phyloP scores from a whole-genome alignment of 2,888 invertebrate genomes.

The Lycocerus yunnanus region DNA sequence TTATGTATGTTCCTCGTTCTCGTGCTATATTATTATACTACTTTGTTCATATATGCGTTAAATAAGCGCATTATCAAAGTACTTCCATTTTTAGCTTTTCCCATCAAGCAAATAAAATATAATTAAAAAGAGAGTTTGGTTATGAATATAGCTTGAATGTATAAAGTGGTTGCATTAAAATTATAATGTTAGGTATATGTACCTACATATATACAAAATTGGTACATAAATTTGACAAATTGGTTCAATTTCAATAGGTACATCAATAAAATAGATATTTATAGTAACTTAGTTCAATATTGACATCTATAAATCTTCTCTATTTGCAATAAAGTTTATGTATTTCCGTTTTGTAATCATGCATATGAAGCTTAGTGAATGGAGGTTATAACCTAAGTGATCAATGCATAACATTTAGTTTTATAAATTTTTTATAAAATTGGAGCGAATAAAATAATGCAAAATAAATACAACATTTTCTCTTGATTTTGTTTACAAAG shows the following conservation, averaged over 20 bases:
- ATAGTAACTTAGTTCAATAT: slow-evolving; percentile 18
- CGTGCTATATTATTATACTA: background rate
- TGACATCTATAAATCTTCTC: slow-evolving; percentile 25
- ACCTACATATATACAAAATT: background rate
- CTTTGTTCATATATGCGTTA: slow-evolving; percentile 22
- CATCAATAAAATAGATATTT: slow-evolving; percentile 25
- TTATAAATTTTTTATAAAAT: background rate
- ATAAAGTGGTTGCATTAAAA: background rate
- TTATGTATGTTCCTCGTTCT: slow-evolving; percentile 18
- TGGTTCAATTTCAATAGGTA: slow-evolving; percentile 1
- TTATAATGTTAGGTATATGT: background rate
- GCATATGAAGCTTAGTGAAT: background rate
- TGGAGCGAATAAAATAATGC: background rate
- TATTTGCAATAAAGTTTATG: slow-evolving; percentile 15
- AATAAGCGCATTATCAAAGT: slow-evolving; percentile 17
- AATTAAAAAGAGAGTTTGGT: background rate
- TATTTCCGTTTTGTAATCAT: background rate
- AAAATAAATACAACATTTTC: background rate
- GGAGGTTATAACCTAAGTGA: background rate
- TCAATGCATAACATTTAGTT: background rate
- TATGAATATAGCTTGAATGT: background rate
- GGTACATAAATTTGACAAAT: background rate
- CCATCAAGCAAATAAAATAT: background rate
- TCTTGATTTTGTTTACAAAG: background rate
- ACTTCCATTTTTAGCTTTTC: background rate